Conservation (phyloP, 2,888 invertebrate species). For the Hyposoter dolosus region DNA sequence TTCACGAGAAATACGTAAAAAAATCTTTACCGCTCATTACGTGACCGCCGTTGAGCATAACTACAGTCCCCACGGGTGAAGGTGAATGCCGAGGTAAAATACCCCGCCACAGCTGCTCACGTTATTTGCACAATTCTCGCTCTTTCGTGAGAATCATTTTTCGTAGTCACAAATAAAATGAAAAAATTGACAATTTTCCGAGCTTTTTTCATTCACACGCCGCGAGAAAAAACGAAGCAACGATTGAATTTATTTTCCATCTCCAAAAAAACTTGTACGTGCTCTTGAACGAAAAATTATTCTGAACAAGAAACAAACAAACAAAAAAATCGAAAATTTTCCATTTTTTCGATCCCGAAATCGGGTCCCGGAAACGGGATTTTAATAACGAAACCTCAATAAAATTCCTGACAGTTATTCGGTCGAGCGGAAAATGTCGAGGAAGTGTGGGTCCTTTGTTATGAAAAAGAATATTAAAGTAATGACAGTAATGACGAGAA, state of each 20-base stretch:
- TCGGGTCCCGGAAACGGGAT: not conserved
- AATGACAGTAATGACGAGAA: conserved; percentile 35
- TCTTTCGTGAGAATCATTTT: conserved; percentile 36
- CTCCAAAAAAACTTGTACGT: no score
- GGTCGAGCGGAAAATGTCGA: not conserved
- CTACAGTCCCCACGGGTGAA: conserved; percentile 59
- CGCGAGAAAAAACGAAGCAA: no score
- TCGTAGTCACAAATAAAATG: conserved; percentile 1
- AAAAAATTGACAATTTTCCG: not conserved
- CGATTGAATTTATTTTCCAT: not conserved
- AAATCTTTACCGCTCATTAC: conserved; percentile 65
- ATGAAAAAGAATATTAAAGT: conserved; percentile 11
- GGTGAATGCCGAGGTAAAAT: conserved; percentile 66
- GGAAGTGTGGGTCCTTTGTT: not conserved
- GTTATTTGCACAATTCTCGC: conserved; percentile 59
- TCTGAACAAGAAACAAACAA: no score
- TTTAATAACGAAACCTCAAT: not conserved
- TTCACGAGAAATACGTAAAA: conserved; percentile 46
- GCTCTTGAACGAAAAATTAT: no score
- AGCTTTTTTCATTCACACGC: not conserved
- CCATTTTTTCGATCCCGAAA: no score
- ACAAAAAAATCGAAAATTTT: no score
- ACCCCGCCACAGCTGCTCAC: conserved; percentile 1
- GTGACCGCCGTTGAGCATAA: conserved; percentile 54
- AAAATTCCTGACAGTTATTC: not conserved